These are phyloP conservation scores for Ypsolopha scabrella DNA, from an alignment of 2,888 invertebrate genomes.

Conservation along the genomic window DNA sequence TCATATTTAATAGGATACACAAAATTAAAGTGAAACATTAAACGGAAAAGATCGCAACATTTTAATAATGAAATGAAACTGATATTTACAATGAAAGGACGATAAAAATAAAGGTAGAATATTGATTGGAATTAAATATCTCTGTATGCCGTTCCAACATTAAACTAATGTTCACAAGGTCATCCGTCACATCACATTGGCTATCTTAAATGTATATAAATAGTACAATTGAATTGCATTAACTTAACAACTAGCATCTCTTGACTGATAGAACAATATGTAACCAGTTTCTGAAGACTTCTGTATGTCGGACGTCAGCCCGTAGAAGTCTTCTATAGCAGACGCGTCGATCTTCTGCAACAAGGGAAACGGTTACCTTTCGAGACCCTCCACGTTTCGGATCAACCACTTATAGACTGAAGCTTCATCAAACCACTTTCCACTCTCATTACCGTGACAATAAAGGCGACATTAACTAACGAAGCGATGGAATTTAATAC, in stretches of 20 bases:
- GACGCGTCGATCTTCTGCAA: conserved; percentile 98
- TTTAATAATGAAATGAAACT: conserved; percentile 6
- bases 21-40: conserved; percentile 2
- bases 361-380: conserved; percentile 6
- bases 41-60: conserved; percentile 7
- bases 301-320: conserved; percentile 97
- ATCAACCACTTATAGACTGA: neutral
- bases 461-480: neutral
- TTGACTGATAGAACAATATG: conserved; percentile 98
- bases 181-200: conserved; percentile 29
- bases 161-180: conserved; percentile 53
- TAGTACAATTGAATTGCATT: conserved; percentile 39
- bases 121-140: conserved; percentile 37
- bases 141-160: conserved; percentile 58
- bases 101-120: conserved; percentile 30
- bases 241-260: conserved; percentile 77
- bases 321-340: conserved; percentile 99
- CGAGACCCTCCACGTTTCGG: neutral
- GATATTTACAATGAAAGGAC: conserved; percentile 15
- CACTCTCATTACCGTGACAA: neutral
- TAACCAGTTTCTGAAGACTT: conserved; percentile 99
- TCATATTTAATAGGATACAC: too few species aligned
- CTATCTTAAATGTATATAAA: conserved; percentile 52
- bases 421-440: neutral
- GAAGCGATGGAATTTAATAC: too few species aligned